Evolutionary conservation across 1,140 invertebrate species (phyloP), one percentile per base, ranked within the genome.

Genomic region (Carposina sasakii): DNA sequence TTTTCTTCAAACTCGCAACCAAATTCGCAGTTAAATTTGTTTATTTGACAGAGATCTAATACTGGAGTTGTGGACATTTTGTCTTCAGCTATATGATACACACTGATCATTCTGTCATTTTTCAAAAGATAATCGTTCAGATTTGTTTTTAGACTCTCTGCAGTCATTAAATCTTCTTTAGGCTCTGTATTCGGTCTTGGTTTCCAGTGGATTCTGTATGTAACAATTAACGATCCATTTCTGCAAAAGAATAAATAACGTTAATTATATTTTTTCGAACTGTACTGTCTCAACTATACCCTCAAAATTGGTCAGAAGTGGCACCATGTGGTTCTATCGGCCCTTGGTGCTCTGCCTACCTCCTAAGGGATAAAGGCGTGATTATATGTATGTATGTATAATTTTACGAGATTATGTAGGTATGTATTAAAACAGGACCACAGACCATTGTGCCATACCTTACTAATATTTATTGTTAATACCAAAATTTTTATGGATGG

Each of bases 11-110:
- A 95, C 24, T 86, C 78, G 71, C 95, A 97, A 6, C 87, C 82
- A 71, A 94, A 89, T 48, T 92, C 89, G 67, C 95, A 97, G 2
- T 87, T 88, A 46, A 92, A 89, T 63, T 93, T 93, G 55, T 90
- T 87, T 31, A 89, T 87, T 67, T 91, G 89, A 78, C 95, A 97
- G 20, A 91, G 76, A 82, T 96, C 93, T 1, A 90, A 57, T 13
- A 94, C 81, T 45, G 76, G 76, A 37, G 77, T 72, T 2, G 86
- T 60, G 19, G 56, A 52, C 5, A 89, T 63, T 21, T 82, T 79
- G 19, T 85, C 83, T 41, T 85, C 68, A 21, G 81, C 72, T 31
- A 90, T 64, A 42, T 87, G 83, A 64, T 90, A 89, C 6, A 84
- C 78, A 46, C 75, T 85, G 24, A 90, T 71, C 65, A 86, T 87